Evolutionary conservation across 2,113 vertebrate genomes (phyloP), one percentile per base, ranked within the genome.

Genomic region (Phrynosoma platyrhinos): DNA sequence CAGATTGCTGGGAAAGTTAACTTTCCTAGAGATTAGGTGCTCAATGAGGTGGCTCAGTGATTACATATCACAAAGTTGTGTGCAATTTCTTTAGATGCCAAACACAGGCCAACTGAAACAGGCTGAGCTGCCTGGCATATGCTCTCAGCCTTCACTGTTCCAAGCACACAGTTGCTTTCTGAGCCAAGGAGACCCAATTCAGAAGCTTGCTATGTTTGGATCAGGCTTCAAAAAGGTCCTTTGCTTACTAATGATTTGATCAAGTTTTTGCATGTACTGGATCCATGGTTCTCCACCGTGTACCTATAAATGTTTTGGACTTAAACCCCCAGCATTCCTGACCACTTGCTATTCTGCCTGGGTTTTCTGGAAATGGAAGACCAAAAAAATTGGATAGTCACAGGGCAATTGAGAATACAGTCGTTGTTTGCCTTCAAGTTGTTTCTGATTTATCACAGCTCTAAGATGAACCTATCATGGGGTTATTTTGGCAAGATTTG

Each of bases 21-120:
- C 89, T 96, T 96, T 96, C 87, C 94, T 92, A 40, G 93, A 95
- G 88, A 96, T 95, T 94, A 90, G 79, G 85, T 80, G 90, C 78
- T 93, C 91, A 95, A 25, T 90, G 93, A 94, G 90, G 95, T 95
- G 94, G 95, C 92, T 94, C 93, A 90, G 93, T 95, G 95, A 95
- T 94, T 96, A 95, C 92, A 93, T 93, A 95, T 97, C 94, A 95
- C 94, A 92, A 95, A 91, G 87, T 91, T 87, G 91, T 88, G 84
- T 9, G 53, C 89, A 90, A 77, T 77, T 95, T 89, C 89, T 94
- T 88, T 92, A 87, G 52, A 72, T 93, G 91, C 93, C 91, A 93
- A 95, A 87, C 68, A 91, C 18, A 78, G 91, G 94, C 87, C 92
- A 92, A 87, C 92, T 91, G 92, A 94, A 84, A 91, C 77, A 93